A percentile compares a stretch with the other conserved stretches of the same genome.
Conservation (phyloP, 53 echinoderm and acorn worm genomes). For the Patiria pectinifera region DNA sequence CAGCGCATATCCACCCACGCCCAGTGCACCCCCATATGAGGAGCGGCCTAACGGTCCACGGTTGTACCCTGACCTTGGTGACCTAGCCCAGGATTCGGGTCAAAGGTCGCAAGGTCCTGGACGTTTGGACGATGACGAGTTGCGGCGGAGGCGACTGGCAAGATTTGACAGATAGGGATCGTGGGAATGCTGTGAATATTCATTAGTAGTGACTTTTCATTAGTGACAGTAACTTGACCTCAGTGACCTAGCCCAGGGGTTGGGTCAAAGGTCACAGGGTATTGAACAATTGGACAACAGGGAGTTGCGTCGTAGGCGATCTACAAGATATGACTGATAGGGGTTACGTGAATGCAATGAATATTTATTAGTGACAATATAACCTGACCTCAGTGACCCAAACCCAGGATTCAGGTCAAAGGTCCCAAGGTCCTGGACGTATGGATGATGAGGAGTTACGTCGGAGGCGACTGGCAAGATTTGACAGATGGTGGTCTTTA, state of each 20-base stretch:
- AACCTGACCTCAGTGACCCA: constrained; percentile 18
- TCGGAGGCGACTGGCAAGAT: constrained; percentile 77
- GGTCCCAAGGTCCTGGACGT: background rate
- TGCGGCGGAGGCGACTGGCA: constrained; percentile 80
- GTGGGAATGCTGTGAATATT: background rate
- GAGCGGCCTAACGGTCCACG: constrained; percentile 1
- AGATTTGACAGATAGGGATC: constrained; percentile 69
- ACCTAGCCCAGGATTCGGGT: background rate
- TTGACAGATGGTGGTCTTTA: constrained; percentile 58
- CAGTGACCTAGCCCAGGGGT: background rate
- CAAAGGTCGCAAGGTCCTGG: background rate
- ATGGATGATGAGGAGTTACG: constrained; percentile 79
- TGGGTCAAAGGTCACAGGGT: background rate
- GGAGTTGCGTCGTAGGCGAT: constrained; percentile 82
- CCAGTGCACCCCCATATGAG: constrained; percentile 28
- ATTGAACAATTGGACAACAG: constrained; percentile 57
- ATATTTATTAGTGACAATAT: background rate
- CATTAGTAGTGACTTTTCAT: background rate
- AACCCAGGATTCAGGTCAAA: background rate
- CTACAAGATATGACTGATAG: constrained; percentile 76
- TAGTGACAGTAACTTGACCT: constrained; percentile 23
- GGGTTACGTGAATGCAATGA: no score
- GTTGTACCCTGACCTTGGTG: constrained; percentile 22
- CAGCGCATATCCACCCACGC: constrained; percentile 7
- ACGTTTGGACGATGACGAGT: constrained; percentile 69